These are phyloP conservation scores for Sepiola atlantica DNA, from an alignment of 2,888 invertebrate genomes.

Conservation along the genomic window DNA sequence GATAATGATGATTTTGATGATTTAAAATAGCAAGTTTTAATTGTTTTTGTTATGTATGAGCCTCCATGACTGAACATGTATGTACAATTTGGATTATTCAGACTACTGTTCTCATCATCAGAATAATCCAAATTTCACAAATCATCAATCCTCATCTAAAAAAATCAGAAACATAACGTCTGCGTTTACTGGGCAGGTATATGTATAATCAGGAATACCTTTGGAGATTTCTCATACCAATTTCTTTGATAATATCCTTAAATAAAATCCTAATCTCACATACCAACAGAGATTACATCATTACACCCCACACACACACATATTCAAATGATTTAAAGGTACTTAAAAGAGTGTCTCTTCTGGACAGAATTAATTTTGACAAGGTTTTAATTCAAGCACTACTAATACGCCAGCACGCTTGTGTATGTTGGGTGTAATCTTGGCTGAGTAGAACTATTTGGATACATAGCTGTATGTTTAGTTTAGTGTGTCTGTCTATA, in stretches of 20 bases:
- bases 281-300: not conserved
- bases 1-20: too few species aligned
- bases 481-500: too few species aligned
- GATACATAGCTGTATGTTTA: not conserved
- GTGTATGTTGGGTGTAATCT: not conserved
- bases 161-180: too few species aligned
- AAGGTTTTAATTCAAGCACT: not conserved
- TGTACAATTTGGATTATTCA: too few species aligned
- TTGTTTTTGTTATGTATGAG: not conserved
- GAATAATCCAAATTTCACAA: too few species aligned
- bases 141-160: too few species aligned
- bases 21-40: too few species aligned
- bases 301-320: not conserved
- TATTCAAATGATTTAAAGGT: not conserved
- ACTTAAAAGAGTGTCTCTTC: not conserved
- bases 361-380: not conserved
- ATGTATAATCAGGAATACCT: not conserved
- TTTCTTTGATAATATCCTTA: not conserved
- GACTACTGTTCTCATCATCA: too few species aligned
- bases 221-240: constrained; percentile 2
- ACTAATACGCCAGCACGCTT: not conserved
- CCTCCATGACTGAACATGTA: not conserved
- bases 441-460: not conserved
- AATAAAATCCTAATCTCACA: constrained; percentile 21
- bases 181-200: not conserved